Conservation (phyloP, 2,888 invertebrate genomes). For the Erebia aethiops region DNA sequence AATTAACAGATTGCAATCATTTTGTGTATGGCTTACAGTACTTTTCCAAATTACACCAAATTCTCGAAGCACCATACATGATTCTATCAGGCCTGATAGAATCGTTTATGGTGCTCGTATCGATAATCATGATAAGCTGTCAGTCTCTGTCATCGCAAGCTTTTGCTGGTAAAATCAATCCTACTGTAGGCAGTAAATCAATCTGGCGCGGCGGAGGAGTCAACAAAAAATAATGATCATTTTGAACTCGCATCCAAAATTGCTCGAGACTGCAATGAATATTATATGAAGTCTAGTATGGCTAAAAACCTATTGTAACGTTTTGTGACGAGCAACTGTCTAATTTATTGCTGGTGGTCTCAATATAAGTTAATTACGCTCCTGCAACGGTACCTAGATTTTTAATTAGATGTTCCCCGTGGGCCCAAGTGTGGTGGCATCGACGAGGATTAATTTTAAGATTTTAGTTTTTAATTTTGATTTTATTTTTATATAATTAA, state of each 20-base stretch:
- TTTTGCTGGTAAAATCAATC: constrained; percentile 9
- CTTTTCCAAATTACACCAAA: constrained; percentile 19
- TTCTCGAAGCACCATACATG: neutral
- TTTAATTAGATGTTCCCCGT: too few relatives aligned
- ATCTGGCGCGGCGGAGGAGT: neutral
- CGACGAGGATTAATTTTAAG: too few relatives aligned
- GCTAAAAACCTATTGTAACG: too few relatives aligned
- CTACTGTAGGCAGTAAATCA: constrained; percentile 9
- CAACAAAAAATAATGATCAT: constrained; percentile 14
- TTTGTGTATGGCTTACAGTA: constrained; percentile 11
- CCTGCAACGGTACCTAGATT: too few relatives aligned
- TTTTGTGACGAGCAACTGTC: too few relatives aligned
- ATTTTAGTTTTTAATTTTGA: too few relatives aligned
- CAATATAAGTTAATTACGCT: too few relatives aligned
- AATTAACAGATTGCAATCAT: constrained; percentile 10
- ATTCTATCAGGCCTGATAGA: constrained; percentile 6
- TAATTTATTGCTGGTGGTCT: too few relatives aligned
- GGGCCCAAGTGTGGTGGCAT: too few relatives aligned
- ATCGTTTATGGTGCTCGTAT: too few relatives aligned
- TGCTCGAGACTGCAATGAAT: neutral
- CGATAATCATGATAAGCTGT: constrained; percentile 19
- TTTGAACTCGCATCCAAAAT: neutral
- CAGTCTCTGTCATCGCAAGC: constrained; percentile 22
- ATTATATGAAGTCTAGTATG: too few relatives aligned
- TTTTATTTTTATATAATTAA: too few relatives aligned